A percentile compares a stretch with the other conserved stretches of the same genome.
These are phyloP conservation scores for Nycticebus coucang DNA, from an alignment of 2,113 vertebrate species.

Conservation along the genomic window DNA sequence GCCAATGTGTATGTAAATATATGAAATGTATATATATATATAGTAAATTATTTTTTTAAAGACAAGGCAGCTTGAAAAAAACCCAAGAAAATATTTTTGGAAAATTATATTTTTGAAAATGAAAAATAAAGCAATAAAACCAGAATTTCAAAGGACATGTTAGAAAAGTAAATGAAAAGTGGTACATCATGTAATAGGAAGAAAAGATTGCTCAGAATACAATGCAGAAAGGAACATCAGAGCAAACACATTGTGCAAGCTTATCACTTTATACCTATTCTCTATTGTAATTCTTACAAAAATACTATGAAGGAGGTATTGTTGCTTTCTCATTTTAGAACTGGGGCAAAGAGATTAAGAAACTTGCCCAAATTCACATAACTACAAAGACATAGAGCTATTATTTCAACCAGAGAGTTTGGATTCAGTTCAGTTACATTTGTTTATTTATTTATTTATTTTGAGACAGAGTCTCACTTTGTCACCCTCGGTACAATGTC, in stretches of 20 bases:
- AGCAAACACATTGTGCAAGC: not conserved
- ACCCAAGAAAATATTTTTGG: not conserved
- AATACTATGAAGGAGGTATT: not conserved
- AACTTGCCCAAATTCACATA: not conserved
- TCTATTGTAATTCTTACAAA: not conserved
- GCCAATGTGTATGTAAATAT: not conserved
- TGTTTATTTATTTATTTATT: too few species aligned
- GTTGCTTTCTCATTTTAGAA: not conserved
- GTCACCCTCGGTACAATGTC: too few species aligned
- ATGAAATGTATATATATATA: not conserved
- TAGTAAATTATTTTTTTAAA: not conserved
- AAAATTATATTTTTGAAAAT: not conserved
- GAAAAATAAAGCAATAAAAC: not conserved
- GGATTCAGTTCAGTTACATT: not conserved
- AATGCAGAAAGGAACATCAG: not conserved
- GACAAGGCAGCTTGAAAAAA: not conserved
- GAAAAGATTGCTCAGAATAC: not conserved
- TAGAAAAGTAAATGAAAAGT: not conserved
- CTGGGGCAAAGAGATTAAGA: not conserved
- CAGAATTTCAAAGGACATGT: not conserved
- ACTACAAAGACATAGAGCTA: not conserved
- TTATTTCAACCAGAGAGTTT: not conserved
- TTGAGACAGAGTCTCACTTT: too few species aligned
- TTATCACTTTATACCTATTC: not conserved
- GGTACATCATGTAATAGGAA: not conserved